Conservation (phyloP, 2,888 invertebrate genomes). For the Drosophila peninsularis region DNA sequence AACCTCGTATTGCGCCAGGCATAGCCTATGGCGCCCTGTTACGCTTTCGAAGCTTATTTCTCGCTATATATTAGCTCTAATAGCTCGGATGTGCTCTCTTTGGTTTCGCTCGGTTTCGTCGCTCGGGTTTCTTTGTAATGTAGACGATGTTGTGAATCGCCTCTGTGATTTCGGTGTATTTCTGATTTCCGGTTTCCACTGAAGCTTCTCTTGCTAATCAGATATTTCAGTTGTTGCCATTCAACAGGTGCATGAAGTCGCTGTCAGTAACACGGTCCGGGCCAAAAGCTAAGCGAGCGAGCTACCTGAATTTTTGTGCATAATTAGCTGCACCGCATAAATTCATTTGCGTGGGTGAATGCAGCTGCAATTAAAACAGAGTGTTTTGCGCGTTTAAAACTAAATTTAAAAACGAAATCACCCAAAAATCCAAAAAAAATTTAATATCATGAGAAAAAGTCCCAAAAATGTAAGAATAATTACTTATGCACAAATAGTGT, state of each 20-base stretch:
- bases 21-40: neutral
- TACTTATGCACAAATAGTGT: neutral
- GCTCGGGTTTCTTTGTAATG: slow-evolving; percentile 9
- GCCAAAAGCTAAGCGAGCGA: neutral
- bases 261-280: slow-evolving; percentile 5
- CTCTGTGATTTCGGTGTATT: slow-evolving; percentile 15
- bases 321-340: neutral
- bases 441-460: neutral
- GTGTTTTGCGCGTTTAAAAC: neutral
- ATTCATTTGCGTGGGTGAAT: neutral
- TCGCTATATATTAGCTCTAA: slow-evolving; percentile 1
- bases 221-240: slow-evolving; percentile 36
- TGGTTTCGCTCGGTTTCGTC: slow-evolving; percentile 15
- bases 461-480: neutral
- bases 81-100: slow-evolving; percentile 16
- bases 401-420: neutral
- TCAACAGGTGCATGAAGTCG: slow-evolving; percentile 53
- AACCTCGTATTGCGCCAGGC: neutral
- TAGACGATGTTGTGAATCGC: slow-evolving; percentile 30
- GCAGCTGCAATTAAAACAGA: neutral
- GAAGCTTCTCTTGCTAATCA: slow-evolving; percentile 22
- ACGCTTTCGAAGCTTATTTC: slow-evolving; percentile 31
- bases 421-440: slow-evolving; percentile 1
- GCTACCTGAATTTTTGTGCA: neutral
- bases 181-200: slow-evolving; percentile 50